Percentiles rank a stretch among this genome's conserved stretches.
phyloP scores from a whole-genome alignment of 2,113 vertebrate genomes.

The Nanger granti region DNA sequence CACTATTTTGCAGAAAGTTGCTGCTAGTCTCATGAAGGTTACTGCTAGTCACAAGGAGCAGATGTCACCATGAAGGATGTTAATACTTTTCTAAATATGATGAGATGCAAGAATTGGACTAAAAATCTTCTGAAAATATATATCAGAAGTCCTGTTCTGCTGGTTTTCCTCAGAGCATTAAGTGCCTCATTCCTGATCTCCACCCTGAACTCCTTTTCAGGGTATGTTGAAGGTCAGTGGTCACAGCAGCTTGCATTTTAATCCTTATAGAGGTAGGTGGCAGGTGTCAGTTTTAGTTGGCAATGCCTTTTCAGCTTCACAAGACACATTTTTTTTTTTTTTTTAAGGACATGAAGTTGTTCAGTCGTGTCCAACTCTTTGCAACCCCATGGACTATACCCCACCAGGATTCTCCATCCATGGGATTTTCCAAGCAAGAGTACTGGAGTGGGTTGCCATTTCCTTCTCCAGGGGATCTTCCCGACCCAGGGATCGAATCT shows the following conservation, averaged over 20 bases:
- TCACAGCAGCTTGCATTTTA: not conserved
- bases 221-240: not conserved
- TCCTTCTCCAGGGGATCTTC: not conserved
- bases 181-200: not conserved
- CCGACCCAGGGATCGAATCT: accelerated
- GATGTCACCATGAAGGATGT: not conserved
- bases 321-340: not conserved
- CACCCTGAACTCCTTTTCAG: not conserved
- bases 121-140: not conserved
- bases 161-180: not conserved
- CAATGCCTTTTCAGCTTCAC: not conserved
- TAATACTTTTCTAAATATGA: not conserved
- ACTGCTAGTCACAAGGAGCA: not conserved
- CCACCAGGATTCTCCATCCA: not conserved
- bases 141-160: not conserved
- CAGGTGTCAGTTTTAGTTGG: not conserved
- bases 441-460: not conserved
- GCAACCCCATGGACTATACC: not conserved
- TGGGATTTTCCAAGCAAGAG: not conserved
- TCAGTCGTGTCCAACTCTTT: not conserved
- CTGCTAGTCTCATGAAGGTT: not conserved
- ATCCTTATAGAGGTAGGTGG: not conserved
- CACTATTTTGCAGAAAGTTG: not conserved
- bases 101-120: not conserved
- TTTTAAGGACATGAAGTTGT: not conserved